Conservation (phyloP, 2,113 vertebrate genomes). For the Synodontis membranacea region DNA sequence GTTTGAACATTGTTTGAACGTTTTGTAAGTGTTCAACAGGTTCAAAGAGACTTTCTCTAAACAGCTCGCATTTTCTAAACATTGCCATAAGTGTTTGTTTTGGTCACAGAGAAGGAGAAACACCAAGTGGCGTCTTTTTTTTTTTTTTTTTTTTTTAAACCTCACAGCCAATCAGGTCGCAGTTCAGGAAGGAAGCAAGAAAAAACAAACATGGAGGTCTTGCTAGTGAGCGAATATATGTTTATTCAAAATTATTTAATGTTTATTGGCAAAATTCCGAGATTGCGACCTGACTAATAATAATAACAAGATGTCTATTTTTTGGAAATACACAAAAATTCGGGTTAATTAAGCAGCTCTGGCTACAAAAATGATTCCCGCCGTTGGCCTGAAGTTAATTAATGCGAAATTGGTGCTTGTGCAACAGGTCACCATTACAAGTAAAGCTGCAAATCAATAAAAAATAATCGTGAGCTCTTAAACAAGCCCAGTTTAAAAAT, state of each 20-base stretch:
- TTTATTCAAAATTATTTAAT: neutral
- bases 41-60: neutral
- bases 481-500: neutral
- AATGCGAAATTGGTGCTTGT: too few relatives aligned
- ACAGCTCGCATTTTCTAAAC: neutral
- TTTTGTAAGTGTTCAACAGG: neutral
- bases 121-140: too few relatives aligned
- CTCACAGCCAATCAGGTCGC: neutral
- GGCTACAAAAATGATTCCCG: neutral
- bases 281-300: neutral
- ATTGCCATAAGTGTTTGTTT: neutral
- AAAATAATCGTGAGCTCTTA: neutral
- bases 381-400: too few relatives aligned
- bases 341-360: neutral
- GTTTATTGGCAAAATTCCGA: neutral
- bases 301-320: neutral
- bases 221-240: neutral
- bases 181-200: neutral
- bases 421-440: too few relatives aligned
- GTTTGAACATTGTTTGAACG: neutral
- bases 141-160: too few relatives aligned
- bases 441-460: neutral
- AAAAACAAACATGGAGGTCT: neutral
- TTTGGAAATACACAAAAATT: too few relatives aligned
- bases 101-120: neutral